These are phyloP conservation scores for Microtus ochrogaster DNA, from an alignment of 2,113 vertebrate genomes.

Conservation along the genomic window DNA sequence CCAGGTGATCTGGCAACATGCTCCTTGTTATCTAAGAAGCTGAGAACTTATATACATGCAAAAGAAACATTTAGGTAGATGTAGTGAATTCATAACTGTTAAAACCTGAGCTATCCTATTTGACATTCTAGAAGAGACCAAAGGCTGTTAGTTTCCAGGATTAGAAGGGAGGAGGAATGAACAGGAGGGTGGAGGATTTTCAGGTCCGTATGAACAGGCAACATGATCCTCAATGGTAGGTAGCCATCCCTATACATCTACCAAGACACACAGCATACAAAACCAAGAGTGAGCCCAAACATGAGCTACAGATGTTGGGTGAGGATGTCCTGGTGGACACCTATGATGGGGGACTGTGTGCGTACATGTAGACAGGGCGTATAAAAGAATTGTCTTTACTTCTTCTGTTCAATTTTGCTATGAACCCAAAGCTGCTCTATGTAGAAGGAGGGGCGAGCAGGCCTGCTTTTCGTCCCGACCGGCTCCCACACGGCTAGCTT, in stretches of 20 bases:
- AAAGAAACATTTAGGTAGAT: neutral
- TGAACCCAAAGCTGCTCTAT: neutral
- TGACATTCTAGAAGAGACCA: neutral
- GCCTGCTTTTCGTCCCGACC: too few species aligned
- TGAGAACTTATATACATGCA: neutral
- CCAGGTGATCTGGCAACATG: neutral
- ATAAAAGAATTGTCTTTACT: neutral
- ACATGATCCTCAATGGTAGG: neutral
- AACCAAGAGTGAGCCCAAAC: neutral
- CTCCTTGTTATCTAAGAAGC: neutral
- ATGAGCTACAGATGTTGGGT: neutral
- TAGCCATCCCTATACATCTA: neutral
- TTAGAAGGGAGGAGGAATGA: too few species aligned
- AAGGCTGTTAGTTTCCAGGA: neutral
- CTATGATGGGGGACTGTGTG: too few species aligned
- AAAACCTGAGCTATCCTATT: neutral
- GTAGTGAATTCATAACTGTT: neutral
- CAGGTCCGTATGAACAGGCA: neutral
- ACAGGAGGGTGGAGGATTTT: neutral
- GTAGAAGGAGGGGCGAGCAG: too few species aligned
- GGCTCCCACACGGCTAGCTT: too few species aligned
- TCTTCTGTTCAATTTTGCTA: neutral
- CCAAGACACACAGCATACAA: neutral
- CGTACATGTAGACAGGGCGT: neutral
- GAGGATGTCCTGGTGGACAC: neutral